A percentile compares a stretch with the other conserved stretches of the same genome.
phyloP scores from a whole-genome alignment of 2,888 invertebrate species.

The Camptogramma bilineatum region DNA sequence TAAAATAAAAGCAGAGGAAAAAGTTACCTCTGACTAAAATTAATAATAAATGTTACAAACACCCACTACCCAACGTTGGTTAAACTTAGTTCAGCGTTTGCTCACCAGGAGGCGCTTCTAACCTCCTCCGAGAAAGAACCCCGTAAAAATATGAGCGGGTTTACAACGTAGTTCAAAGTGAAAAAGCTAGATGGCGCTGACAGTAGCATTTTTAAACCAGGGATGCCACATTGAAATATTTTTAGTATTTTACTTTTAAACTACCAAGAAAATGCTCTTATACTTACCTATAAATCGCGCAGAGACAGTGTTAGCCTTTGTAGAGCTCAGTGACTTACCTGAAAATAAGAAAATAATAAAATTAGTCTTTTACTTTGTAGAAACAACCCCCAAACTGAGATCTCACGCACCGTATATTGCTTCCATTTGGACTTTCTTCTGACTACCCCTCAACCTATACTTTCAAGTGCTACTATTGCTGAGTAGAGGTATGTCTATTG shows the following conservation, averaged over 20 bases:
- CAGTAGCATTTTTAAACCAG: conserved; percentile 15
- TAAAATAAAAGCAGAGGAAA: neutral
- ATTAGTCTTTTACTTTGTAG: neutral
- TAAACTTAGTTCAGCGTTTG: conserved; percentile 23
- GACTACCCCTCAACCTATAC: too few relatives aligned
- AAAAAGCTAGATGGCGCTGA: conserved; percentile 46
- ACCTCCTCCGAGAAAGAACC: conserved; percentile 21
- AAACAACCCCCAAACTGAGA: too few relatives aligned
- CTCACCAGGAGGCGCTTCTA: conserved; percentile 7
- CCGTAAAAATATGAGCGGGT: conserved; percentile 17
- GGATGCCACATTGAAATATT: neutral
- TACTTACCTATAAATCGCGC: conserved; percentile 14
- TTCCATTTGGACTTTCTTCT: too few relatives aligned
- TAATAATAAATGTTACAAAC: too few relatives aligned
- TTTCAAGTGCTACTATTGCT: too few relatives aligned
- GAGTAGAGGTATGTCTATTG: too few relatives aligned
- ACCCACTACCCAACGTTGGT: neutral
- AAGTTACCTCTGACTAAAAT: neutral
- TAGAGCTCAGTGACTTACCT: conserved; percentile 25
- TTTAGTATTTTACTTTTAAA: neutral
- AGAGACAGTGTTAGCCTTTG: neutral
- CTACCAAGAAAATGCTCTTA: neutral
- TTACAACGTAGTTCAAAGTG: conserved; percentile 28
- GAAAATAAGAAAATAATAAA: conserved; percentile 11
- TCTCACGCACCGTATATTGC: too few relatives aligned